Conservation (phyloP, 2,797 vertebrate species). For the Carapus acus region DNA sequence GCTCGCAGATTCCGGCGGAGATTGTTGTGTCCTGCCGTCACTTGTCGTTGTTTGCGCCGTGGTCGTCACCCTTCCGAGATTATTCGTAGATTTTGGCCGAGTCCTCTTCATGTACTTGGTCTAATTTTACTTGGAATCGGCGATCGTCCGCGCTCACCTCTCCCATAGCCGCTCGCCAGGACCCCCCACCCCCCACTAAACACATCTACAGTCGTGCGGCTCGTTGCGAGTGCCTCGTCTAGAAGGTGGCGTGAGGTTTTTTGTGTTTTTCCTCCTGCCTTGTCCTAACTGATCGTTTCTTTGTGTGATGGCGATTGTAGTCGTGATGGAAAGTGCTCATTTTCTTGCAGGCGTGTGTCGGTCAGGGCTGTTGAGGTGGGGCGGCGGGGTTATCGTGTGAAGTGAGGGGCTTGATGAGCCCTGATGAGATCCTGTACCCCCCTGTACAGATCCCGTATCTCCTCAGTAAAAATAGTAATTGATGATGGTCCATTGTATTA, state of each 20-base stretch:
- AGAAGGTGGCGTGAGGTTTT: conserved; percentile 1
- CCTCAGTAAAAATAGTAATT: too few species aligned
- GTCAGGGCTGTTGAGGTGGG: too few species aligned
- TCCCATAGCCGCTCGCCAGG: conserved; percentile 13
- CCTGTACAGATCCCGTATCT: neutral
- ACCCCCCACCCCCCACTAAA: too few species aligned
- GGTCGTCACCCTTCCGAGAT: conserved; percentile 9
- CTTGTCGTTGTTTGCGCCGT: too few species aligned
- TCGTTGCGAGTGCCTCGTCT: conserved; percentile 19
- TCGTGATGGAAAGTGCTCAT: neutral
- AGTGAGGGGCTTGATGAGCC: too few species aligned
- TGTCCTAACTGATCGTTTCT: too few species aligned
- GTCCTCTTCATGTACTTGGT: conserved; percentile 28
- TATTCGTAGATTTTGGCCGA: conserved; percentile 18
- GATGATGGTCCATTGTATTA: conserved; percentile 1
- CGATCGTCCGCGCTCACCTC: conserved; percentile 43
- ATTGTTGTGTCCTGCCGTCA: conserved; percentile 35
- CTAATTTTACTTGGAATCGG: conserved; percentile 53
- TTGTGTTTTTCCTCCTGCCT: too few species aligned
- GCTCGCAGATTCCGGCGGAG: conserved; percentile 48
- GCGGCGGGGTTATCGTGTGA: too few species aligned
- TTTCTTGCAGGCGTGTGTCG: too few species aligned
- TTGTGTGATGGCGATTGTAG: too few species aligned
- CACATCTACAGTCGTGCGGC: neutral
- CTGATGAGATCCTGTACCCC: too few species aligned